Evolutionary conservation across 1,140 invertebrate species (phyloP), one percentile per base, ranked within the genome.

Genomic region (Littorina saxatilis): DNA sequence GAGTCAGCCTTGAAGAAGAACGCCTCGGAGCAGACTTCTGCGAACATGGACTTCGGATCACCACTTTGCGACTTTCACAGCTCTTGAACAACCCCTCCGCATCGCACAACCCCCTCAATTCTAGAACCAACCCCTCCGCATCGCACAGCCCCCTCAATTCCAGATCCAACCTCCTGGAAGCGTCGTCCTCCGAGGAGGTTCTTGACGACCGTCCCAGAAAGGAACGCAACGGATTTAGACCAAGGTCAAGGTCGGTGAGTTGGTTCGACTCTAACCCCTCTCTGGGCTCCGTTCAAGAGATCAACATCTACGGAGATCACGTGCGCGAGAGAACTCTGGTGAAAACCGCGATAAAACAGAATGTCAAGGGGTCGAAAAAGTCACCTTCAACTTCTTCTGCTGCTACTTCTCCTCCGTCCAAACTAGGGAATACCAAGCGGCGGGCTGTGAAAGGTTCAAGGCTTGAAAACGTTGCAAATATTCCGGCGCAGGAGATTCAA

Each of bases 21-120:
- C 83, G 87, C 11, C 85, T 90, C 2, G 92, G 92, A 1, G 87
- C 92, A 0, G 92, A 92, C 79, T 86, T 86, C 63, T 84, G 89
- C 4, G 91, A 92, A 40, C 91, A 92, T 72, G 75, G 82, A 15
- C 66, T 78, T 4, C 68, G 17, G 27, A 58, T 70, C 61, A n/a
- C n/a, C n/a, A n/a, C n/a, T n/a, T n/a, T n/a, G n/a, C n/a, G n/a
- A n/a, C n/a, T n/a, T n/a, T n/a, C 37, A 1, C 20, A 37, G 4
- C 55, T 58, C 66, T 13, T 15, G 9, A 15, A 20, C 70, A 15
- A 27, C 74, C 43, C 29, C 58, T 23, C 27, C 73, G 29, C 20
- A 7, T 23, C 9, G 32, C 52, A 29, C 13, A 2, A 5, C 23
- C 1, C 0, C 1, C n/a, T 32, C 66, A 11, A 29, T 40, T 13